Evolutionary conservation across 2,113 vertebrate genomes (phyloP), one percentile per base, ranked within the genome.

Genomic region (Trogon melanurus): DNA sequence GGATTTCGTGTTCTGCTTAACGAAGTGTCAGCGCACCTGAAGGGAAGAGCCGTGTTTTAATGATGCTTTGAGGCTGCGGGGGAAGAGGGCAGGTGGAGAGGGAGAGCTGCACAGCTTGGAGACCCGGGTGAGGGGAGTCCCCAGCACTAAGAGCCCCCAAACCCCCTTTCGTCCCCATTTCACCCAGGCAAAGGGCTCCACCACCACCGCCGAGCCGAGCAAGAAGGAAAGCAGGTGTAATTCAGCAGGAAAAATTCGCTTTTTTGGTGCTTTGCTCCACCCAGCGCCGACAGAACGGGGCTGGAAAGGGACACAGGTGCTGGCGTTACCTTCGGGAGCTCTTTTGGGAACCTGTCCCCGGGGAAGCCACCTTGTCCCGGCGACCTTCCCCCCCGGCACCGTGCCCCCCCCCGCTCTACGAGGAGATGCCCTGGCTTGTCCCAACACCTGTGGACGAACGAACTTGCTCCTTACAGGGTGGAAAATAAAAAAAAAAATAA

Each of bases 131-230:
- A 58, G 38, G 17, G 13, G 13, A 29, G 6, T 23, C 8, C 13
- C 30, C 11, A 36, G 36, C 64, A 82, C 9, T 30, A 44, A 27
- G 29, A 44, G 38, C 13, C 32, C 41, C 19, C 9, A 71, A 48
- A 15, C 13, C 29, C 61, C 38, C 7, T 18, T 65, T 47, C 62
- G 54, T n/a, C n/a, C 70, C 48, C 48, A 26, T 69, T 76, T 70
- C 27, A 4, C 4, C 36, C 60, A 12, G 34, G 13, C 6, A 4
- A 3, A 3, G 50, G 23, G 23, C 1, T 22, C 9, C 11, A 11
- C 11, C 12, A 14, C 32, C 2, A 1, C 26, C 16, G 34, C 11
- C 0, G 3, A 15, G 53, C 19, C 69, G 26, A 57, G 38, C 8
- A 20, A 11, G 13, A 1, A 20, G 29, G 45, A 51, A 32, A 41